Conservation (phyloP, 2,113 vertebrate genomes). For the Scatophagus argus region DNA sequence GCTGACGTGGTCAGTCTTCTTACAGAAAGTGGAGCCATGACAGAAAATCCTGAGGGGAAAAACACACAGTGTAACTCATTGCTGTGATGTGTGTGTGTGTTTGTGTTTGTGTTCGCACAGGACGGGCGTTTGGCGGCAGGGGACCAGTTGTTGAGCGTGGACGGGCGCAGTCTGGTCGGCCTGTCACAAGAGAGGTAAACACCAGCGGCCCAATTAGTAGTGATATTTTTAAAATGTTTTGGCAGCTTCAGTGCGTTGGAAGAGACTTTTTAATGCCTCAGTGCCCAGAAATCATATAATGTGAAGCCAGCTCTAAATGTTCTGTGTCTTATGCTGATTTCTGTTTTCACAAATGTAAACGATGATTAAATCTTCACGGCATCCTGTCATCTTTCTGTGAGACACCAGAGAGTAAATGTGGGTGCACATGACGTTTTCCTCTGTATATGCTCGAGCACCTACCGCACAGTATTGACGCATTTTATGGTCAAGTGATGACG, state of each 20-base stretch:
- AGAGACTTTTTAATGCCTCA: background rate
- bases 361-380: background rate
- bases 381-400: background rate
- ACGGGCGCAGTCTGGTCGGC: slow-evolving; percentile 95
- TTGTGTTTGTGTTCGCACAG: slow-evolving; percentile 72
- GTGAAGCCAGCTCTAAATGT: too few relatives aligned
- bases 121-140: slow-evolving; percentile 96
- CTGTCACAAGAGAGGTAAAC: slow-evolving; percentile 97
- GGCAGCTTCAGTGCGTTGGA: background rate
- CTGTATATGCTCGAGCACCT: background rate
- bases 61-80: background rate
- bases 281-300: background rate
- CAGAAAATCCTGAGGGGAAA: background rate
- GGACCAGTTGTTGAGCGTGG: slow-evolving; percentile 96
- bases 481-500: background rate
- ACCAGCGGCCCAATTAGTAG: too few relatives aligned
- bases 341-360: slow-evolving; percentile 3
- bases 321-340: background rate
- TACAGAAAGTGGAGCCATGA: background rate
- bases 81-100: slow-evolving; percentile 20
- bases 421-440: background rate
- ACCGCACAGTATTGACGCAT: background rate
- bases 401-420: slow-evolving; percentile 5
- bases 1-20: slow-evolving; percentile 94
- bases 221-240: background rate